Evolutionary conservation across 2,113 vertebrate species (phyloP), one percentile per base, ranked within the genome.

Genomic region (Stomatorhinus ivindoensis): DNA sequence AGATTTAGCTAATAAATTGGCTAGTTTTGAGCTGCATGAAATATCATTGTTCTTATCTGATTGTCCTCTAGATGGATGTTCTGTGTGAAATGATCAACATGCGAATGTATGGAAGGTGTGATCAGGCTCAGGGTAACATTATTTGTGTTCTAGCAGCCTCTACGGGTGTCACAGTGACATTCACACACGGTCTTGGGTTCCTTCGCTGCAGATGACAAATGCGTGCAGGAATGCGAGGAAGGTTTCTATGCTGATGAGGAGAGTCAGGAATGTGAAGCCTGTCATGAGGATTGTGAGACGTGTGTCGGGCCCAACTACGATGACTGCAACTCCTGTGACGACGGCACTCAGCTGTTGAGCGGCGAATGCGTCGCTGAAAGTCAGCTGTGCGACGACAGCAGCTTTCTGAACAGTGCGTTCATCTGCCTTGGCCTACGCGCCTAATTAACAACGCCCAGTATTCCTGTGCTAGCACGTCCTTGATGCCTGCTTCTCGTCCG

Each of bases 281-380:
- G 98, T 91, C 97, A 98, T 89, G 91, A 17, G 1, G 87, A 90
- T 89, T 99, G 98, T 65, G 89, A 89, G 1, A 94, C 95, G 0
- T 99, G 98, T 47, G 91, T 90, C 0, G 97, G 97, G 17, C 95
- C 94, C 1, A 92, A 55, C 15, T 90, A 89, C 4, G 44, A 95
- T 0, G 93, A 97, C 89, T 98, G 98, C 17, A 96, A 96, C 90
- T 91, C 93, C 0, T 99, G 98, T 89, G 90, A 88, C 84, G 91
- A 86, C 0, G 90, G 48, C 2, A 90, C 95, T 88, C 92, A 88
- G 0, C 92, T 97, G 24, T 89, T 42, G 3, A 35, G 6, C 0
- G 96, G 98, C 0, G 92, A 92, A 2, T 99, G 98, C 85, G 39
- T 93, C 92, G 39, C 93, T 27, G 10, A 24, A 46, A 17, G 17